A percentile compares a stretch with the other conserved stretches of the same genome.
phyloP scores from a whole-genome alignment of 2,113 vertebrate genomes.

The Oryzias celebensis region DNA sequence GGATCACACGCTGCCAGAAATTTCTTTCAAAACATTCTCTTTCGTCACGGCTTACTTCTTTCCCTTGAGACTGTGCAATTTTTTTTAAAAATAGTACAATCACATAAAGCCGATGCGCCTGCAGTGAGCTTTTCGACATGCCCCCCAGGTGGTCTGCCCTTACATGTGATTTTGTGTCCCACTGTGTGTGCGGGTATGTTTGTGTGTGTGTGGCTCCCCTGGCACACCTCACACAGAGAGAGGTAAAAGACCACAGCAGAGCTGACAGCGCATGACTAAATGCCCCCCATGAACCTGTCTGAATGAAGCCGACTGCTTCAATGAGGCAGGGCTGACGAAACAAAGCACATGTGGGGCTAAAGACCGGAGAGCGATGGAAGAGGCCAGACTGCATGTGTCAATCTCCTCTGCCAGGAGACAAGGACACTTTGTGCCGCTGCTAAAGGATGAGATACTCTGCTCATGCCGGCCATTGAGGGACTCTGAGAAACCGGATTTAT shows the following conservation, averaged over 20 bases:
- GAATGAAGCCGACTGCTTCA: slow-evolving; percentile 64
- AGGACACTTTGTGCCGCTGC: slow-evolving; percentile 46
- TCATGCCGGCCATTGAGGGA: slow-evolving; percentile 28
- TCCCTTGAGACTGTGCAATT: slow-evolving; percentile 34
- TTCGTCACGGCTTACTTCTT: slow-evolving; percentile 36
- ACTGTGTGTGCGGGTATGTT: slow-evolving; percentile 9
- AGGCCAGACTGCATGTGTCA: slow-evolving; percentile 61
- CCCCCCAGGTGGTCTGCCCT: slow-evolving; percentile 23
- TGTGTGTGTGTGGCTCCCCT: slow-evolving; percentile 28
- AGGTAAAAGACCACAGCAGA: slow-evolving; percentile 49
- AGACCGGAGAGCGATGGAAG: slow-evolving; percentile 30
- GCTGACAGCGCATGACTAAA: slow-evolving; percentile 72
- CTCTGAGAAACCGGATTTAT: slow-evolving; percentile 51
- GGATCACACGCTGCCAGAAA: not conserved
- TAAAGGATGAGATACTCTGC: slow-evolving; percentile 49
- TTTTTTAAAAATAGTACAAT: slow-evolving; percentile 45
- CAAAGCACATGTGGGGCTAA: slow-evolving; percentile 54
- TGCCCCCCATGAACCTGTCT: slow-evolving; percentile 53
- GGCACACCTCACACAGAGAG: slow-evolving; percentile 46
- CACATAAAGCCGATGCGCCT: slow-evolving; percentile 22
- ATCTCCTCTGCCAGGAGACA: slow-evolving; percentile 48
- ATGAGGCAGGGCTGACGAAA: slow-evolving; percentile 61
- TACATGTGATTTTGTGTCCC: slow-evolving; percentile 18
- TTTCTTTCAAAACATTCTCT: slow-evolving; percentile 18
- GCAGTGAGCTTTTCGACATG: slow-evolving; percentile 44